Evolutionary conservation across 2,797 vertebrate species (phyloP).

Genomic region (Stomatorhinus walkeri): DNA sequence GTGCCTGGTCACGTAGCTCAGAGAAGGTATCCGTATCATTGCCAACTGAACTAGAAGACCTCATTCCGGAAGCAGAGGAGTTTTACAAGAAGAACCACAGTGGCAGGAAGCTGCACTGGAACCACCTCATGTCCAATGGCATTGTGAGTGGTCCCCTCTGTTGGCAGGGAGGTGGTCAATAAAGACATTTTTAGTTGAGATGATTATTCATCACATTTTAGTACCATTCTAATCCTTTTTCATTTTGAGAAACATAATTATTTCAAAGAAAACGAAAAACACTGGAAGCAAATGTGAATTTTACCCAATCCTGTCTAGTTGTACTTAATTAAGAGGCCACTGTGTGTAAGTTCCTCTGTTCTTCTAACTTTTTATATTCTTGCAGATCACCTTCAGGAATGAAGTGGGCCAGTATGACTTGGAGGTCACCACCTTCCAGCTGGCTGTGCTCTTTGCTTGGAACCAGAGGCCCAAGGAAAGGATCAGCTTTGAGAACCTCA

Average conservation of each 20-base stretch:
- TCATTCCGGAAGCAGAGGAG: slow-evolving; percentile 96
- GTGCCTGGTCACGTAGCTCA: slow-evolving; percentile 94
- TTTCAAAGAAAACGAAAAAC: not conserved
- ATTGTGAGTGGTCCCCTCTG: slow-evolving; percentile 69
- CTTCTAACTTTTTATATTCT: not conserved
- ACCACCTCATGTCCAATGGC: slow-evolving; percentile 98
- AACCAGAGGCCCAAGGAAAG: slow-evolving; percentile 97
- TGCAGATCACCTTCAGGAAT: slow-evolving; percentile 96
- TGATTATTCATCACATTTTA: not conserved
- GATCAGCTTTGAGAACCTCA: slow-evolving; percentile 98
- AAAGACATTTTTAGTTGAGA: not conserved
- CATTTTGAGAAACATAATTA: not conserved
- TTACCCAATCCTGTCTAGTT: not conserved
- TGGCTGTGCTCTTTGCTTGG: slow-evolving; percentile 95
- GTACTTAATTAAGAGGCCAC: not conserved
- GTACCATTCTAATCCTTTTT: not conserved
- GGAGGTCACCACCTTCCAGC: slow-evolving; percentile 96
- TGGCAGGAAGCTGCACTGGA: slow-evolving; percentile 96
- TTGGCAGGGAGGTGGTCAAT: not conserved
- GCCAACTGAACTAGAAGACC: slow-evolving; percentile 91
- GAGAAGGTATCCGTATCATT: slow-evolving; percentile 96
- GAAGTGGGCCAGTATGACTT: slow-evolving; percentile 97
- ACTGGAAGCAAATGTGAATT: not conserved
- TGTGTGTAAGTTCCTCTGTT: not conserved
- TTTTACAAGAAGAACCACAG: slow-evolving; percentile 99